Percentiles rank a stretch among this genome's conserved stretches.
Conservation (phyloP, 1,140 invertebrate genomes). For the Elysia chlorotica region DNA sequence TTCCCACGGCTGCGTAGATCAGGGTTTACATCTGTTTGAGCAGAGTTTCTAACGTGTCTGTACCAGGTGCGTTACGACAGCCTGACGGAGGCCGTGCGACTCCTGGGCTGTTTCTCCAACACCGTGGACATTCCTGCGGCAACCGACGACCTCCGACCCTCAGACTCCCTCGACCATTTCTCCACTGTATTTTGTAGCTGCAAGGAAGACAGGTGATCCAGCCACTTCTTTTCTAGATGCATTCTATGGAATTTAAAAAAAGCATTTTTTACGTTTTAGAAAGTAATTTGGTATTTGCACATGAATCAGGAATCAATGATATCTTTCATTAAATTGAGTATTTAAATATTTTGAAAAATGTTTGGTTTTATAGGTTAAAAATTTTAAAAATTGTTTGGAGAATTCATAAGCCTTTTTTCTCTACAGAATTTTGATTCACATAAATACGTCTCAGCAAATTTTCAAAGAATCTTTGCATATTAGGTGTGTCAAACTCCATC, state of each 20-base stretch:
- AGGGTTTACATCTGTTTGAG: too few species aligned
- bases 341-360: too few species aligned
- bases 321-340: too few species aligned
- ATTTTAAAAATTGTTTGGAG: too few species aligned
- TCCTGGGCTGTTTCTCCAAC: constrained; percentile 86
- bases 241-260: not conserved
- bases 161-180: constrained; percentile 34
- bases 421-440: too few species aligned
- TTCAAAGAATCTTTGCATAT: too few species aligned
- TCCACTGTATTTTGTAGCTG: constrained; percentile 44
- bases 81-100: constrained; percentile 86
- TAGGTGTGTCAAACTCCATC: too few species aligned
- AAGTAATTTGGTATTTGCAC: not conserved
- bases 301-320: too few species aligned
- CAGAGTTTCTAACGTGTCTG: too few species aligned
- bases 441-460: too few species aligned
- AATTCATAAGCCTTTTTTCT: too few species aligned
- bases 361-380: not conserved
- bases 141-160: constrained; percentile 44
- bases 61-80: constrained; percentile 84
- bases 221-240: not conserved
- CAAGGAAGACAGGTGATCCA: constrained; percentile 41
- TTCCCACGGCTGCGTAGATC: too few species aligned
- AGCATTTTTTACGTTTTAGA: not conserved
- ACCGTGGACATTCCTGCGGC: constrained; percentile 44